phyloP scores from a whole-genome alignment of 2,113 vertebrate genomes.

The Malurus elegans region DNA sequence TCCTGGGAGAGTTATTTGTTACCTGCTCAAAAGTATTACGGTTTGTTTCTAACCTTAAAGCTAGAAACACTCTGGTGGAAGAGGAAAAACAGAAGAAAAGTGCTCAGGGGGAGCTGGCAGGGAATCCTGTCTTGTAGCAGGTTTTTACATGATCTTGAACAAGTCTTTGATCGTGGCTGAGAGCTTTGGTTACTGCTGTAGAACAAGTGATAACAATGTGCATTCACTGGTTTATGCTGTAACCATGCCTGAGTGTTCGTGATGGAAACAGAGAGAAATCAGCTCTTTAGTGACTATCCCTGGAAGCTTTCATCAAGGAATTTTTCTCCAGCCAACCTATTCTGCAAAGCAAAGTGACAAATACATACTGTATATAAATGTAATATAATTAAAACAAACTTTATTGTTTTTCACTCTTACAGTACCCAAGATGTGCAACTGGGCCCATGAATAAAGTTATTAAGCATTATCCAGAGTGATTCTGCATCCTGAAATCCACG shows the following conservation, averaged over 20 bases:
- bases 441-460: not conserved
- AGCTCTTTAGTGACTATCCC: not conserved
- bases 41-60: not conserved
- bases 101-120: not conserved
- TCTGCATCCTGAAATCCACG: not conserved
- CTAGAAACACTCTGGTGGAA: not conserved
- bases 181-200: not conserved
- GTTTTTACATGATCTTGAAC: not conserved
- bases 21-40: not conserved
- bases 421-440: not conserved
- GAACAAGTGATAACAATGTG: slow-evolving; percentile 7
- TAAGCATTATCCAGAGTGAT: not conserved
- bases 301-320: not conserved
- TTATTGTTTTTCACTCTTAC: not conserved
- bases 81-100: not conserved
- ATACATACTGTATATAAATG: not conserved
- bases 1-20: not conserved
- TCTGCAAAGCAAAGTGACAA: not conserved
- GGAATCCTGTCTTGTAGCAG: not conserved
- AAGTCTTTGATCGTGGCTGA: not conserved
- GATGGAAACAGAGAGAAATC: not conserved
- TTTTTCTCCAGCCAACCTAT: not conserved
- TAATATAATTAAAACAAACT: not conserved
- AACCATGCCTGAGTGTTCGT: not conserved
- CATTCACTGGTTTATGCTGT: not conserved